Evolutionary conservation across 1,140 invertebrate genomes (phyloP).

Genomic region (Atta texana): DNA sequence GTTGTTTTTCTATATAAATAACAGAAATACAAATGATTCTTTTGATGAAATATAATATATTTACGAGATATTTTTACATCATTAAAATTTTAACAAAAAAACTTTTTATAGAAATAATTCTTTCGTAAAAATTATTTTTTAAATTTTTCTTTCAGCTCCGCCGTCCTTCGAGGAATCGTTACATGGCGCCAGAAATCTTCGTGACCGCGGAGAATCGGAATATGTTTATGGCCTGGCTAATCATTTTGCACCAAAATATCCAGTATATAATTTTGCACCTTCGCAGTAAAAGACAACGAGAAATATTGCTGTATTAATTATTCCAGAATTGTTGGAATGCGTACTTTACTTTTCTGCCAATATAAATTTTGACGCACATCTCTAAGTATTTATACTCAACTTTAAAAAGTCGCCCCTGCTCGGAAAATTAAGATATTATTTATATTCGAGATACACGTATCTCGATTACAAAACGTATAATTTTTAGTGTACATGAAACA

Average conservation of each 20-base stretch:
- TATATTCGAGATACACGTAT: neutral
- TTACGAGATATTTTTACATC: neutral
- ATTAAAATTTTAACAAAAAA: neutral
- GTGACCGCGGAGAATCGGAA: constrained; percentile 86
- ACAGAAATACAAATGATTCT: neutral
- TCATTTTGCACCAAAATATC: constrained; percentile 86
- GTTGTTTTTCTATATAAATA: neutral
- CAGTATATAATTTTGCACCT: constrained; percentile 85
- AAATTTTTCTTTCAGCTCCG: constrained; percentile 83
- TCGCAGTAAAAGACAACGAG: constrained; percentile 37
- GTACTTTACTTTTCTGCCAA: neutral
- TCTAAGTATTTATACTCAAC: neutral
- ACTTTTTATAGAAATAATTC: neutral
- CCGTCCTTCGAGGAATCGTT: constrained; percentile 86
- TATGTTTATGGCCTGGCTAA: constrained; percentile 83
- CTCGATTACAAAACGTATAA: neutral
- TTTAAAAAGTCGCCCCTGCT: neutral
- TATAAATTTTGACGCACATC: neutral
- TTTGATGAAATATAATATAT: neutral
- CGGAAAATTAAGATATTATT: neutral
- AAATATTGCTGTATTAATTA: neutral
- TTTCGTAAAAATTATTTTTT: neutral
- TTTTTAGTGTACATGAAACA: neutral
- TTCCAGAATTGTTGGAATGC: neutral
- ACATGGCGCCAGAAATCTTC: constrained; percentile 84